A percentile compares a stretch with the other conserved stretches of the same genome.
phyloP scores from a whole-genome alignment of 2,797 vertebrate genomes.

The Otolemur crassicaudatus region DNA sequence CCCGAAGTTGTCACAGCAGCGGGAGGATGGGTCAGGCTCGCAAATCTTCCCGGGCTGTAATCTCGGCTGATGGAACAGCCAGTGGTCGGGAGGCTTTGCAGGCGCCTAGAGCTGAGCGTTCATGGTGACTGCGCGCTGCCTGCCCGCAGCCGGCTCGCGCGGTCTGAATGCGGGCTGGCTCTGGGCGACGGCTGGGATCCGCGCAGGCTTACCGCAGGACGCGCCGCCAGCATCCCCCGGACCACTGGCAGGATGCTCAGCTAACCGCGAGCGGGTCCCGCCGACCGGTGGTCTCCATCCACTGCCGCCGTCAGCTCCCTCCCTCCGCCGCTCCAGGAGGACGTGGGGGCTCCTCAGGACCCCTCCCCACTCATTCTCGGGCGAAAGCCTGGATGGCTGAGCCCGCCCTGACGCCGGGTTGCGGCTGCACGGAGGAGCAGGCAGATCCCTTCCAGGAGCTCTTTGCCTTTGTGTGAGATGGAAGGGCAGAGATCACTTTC shows the following conservation, averaged over 20 bases:
- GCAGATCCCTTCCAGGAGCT: constrained; percentile 73
- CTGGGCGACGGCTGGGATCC: constrained; percentile 69
- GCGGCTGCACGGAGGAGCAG: constrained; percentile 54
- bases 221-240: constrained; percentile 73
- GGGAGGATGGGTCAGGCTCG: neutral
- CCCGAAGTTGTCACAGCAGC: constrained; percentile 66
- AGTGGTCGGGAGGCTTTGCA: constrained; percentile 60
- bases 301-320: constrained; percentile 44
- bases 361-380: constrained; percentile 61
- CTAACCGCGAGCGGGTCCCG: constrained; percentile 56
- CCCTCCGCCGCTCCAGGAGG: neutral
- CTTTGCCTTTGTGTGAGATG: constrained; percentile 80
- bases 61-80: constrained; percentile 41
- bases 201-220: constrained; percentile 81
- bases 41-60: neutral
- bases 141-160: constrained; percentile 49
- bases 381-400: neutral
- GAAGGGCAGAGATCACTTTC: constrained; percentile 51
- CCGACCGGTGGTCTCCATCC: constrained; percentile 53
- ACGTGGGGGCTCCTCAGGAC: constrained; percentile 53
- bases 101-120: constrained; percentile 66
- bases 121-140: constrained; percentile 61
- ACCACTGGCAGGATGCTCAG: constrained; percentile 76
- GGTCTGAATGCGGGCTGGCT: constrained; percentile 68
- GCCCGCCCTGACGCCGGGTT: neutral